Evolutionary conservation across 2,797 vertebrate genomes (phyloP).

Genomic region (Linurgus olivaceus): DNA sequence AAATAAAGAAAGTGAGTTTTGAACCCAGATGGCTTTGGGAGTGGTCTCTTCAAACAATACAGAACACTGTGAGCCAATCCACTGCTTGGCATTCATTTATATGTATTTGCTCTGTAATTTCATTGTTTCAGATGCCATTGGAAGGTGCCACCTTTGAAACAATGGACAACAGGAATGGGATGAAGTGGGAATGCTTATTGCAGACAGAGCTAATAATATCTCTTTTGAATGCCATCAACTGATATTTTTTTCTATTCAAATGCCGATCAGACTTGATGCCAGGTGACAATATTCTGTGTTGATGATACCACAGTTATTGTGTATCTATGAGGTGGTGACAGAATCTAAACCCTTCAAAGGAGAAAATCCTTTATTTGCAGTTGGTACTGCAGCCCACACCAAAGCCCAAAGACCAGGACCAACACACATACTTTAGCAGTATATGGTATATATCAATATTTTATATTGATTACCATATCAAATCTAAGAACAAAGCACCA

Average conservation of each 20-base stretch:
- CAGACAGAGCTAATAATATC: slow-evolving; percentile 63
- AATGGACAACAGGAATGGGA: slow-evolving; percentile 57
- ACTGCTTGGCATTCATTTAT: slow-evolving; percentile 43
- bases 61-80: background rate
- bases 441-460: background rate
- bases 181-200: slow-evolving; percentile 45
- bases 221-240: slow-evolving; percentile 60
- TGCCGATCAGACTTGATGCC: background rate
- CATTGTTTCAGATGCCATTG: slow-evolving; percentile 65
- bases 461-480: background rate
- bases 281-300: background rate
- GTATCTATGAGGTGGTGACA: background rate
- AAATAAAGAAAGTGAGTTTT: slow-evolving; percentile 17
- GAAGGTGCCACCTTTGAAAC: slow-evolving; percentile 54
- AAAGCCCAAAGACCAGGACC: background rate
- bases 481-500: background rate
- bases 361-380: background rate
- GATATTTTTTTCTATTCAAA: slow-evolving; percentile 47
- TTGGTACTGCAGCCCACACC: background rate
- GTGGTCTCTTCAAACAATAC: slow-evolving; percentile 39
- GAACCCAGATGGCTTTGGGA: background rate
- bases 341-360: background rate
- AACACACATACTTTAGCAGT: background rate
- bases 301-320: background rate
- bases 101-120: slow-evolving; percentile 60